Percentiles rank a stretch among this genome's conserved stretches.
Conservation (phyloP, 2,113 vertebrate species). For the Serinus canaria region DNA sequence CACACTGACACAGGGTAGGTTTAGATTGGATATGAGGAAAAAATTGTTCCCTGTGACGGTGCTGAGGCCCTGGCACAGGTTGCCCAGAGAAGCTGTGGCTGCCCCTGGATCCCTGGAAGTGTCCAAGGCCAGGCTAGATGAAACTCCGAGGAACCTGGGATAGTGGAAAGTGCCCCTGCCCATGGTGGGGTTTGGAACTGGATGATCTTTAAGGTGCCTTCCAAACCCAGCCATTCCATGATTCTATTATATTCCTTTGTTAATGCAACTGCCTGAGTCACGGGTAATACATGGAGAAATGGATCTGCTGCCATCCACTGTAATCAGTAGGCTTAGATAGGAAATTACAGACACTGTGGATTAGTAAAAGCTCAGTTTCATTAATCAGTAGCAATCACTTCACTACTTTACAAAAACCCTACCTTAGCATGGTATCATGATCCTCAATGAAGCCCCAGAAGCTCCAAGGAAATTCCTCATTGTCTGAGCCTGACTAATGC, state of each 20-base stretch:
- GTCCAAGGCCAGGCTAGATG: neutral
- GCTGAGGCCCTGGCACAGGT: neutral
- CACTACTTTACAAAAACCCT: neutral
- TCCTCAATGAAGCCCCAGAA: neutral
- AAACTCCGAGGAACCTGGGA: no score
- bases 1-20: fast-evolving
- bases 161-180: neutral
- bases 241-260: neutral
- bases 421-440: no score
- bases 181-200: neutral
- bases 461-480: neutral
- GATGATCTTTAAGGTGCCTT: neutral
- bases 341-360: neutral
- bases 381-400: neutral
- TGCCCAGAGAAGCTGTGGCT: neutral
- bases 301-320: neutral
- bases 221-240: neutral
- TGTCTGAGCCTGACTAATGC: neutral
- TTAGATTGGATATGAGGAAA: fast-evolving
- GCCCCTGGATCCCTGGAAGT: neutral
- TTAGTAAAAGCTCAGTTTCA: neutral
- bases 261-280: neutral
- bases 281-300: neutral
- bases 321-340: neutral
- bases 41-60: neutral